A percentile compares a stretch with the other conserved stretches of the same genome.
phyloP scores from a whole-genome alignment of 2,113 vertebrate species.

The human (Homo sapiens) region DNA sequence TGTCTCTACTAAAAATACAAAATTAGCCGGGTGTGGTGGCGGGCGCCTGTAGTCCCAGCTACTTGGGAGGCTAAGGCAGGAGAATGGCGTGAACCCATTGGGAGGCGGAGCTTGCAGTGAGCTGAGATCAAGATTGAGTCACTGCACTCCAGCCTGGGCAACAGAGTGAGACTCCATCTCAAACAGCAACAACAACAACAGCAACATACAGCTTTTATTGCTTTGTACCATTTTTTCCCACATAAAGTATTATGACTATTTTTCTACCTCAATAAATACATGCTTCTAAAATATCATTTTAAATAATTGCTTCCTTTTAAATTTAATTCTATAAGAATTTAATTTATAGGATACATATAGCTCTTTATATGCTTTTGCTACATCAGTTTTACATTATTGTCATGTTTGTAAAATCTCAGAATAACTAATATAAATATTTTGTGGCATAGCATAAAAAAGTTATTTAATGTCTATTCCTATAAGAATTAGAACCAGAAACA shows the following conservation, averaged over 20 bases:
- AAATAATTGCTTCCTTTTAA: neutral
- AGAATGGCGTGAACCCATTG: no score
- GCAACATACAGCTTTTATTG: conserved; percentile 29
- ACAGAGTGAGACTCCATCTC: no score
- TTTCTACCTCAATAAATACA: conserved; percentile 32
- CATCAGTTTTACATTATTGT: conserved; percentile 12
- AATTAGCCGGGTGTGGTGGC: no score
- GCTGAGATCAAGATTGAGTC: no score
- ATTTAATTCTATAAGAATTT: conserved; percentile 54
- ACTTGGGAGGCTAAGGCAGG: no score
- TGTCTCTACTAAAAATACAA: no score
- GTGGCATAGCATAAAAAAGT: neutral
- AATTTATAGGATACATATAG: neutral
- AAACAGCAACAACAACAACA: neutral
- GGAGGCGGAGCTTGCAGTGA: no score
- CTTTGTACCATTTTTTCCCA: conserved; percentile 8
- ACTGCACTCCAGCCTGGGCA: no score
- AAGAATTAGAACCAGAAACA: conserved; percentile 42
- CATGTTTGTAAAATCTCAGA: conserved; percentile 41
- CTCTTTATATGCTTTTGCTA: neutral
- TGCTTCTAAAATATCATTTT: neutral
- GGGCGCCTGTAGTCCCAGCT: no score
- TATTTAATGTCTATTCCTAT: neutral
- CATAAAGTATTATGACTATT: neutral
- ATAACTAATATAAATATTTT: conserved; percentile 37